Conservation (phyloP, 2,113 vertebrate species). For the Nematolebias whitei region DNA sequence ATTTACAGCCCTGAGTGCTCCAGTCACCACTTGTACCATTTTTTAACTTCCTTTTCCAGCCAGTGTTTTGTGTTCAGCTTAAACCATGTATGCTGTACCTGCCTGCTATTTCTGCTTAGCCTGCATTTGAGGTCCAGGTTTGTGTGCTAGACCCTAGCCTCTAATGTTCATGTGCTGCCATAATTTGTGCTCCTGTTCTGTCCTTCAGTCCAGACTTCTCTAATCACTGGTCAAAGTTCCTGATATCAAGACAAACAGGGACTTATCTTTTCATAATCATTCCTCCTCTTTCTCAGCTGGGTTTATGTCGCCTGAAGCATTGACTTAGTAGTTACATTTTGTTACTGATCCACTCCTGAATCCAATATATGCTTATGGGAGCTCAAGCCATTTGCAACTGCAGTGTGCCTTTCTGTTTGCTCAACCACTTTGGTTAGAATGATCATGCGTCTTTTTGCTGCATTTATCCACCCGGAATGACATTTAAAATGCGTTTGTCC, state of each 20-base stretch:
- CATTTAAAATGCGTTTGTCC: neutral
- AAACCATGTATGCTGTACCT: neutral
- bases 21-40: neutral
- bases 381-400: neutral
- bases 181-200: neutral
- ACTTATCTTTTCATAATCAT: neutral
- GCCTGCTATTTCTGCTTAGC: neutral
- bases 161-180: neutral
- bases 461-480: neutral
- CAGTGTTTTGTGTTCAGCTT: no score
- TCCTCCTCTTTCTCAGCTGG: neutral
- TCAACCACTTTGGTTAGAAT: neutral
- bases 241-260: neutral
- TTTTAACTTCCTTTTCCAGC: no score
- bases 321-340: neutral
- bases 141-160: neutral
- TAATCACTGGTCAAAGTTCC: neutral
- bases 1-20: conserved; percentile 35
- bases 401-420: neutral
- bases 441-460: neutral
- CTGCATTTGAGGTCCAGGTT: neutral
- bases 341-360: neutral
- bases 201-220: neutral
- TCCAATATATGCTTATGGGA: neutral
- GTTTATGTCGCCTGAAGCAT: neutral